phyloP scores from a whole-genome alignment of 2,797 vertebrate species.

The Aphelocoma californica region DNA sequence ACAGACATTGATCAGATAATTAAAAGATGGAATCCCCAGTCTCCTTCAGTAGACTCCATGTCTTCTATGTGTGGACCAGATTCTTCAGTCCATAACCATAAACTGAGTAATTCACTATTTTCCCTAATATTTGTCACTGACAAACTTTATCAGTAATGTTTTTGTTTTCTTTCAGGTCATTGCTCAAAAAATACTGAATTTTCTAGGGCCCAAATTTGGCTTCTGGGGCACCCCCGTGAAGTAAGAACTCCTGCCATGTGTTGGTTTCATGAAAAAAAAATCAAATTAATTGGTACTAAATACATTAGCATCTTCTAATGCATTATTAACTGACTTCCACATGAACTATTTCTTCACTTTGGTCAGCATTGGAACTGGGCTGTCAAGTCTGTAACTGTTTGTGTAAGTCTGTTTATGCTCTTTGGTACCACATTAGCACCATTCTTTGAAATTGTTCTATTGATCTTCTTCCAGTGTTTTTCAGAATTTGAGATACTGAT shows the following conservation, averaged over 20 bases:
- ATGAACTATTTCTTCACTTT: not conserved
- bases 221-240: constrained; percentile 43
- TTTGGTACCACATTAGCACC: not conserved
- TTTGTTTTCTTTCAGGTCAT: constrained; percentile 67
- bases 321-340: not conserved
- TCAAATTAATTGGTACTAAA: not conserved
- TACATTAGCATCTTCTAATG: not conserved
- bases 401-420: not conserved
- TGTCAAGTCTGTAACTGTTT: not conserved
- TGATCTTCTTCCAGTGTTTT: not conserved
- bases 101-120: not conserved
- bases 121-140: not conserved
- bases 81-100: not conserved
- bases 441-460: not conserved
- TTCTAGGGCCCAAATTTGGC: constrained; percentile 50
- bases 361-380: not conserved
- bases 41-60: not conserved
- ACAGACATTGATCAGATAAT: not conserved
- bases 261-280: not conserved
- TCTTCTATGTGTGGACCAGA: not conserved
- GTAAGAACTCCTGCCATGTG: constrained; percentile 29
- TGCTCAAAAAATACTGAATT: constrained; percentile 58
- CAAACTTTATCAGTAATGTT: constrained; percentile 30
- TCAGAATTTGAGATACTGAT: not conserved
- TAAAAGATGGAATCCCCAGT: not conserved